phyloP scores from a whole-genome alignment of 2,888 invertebrate genomes.

The Agrotis puta region DNA sequence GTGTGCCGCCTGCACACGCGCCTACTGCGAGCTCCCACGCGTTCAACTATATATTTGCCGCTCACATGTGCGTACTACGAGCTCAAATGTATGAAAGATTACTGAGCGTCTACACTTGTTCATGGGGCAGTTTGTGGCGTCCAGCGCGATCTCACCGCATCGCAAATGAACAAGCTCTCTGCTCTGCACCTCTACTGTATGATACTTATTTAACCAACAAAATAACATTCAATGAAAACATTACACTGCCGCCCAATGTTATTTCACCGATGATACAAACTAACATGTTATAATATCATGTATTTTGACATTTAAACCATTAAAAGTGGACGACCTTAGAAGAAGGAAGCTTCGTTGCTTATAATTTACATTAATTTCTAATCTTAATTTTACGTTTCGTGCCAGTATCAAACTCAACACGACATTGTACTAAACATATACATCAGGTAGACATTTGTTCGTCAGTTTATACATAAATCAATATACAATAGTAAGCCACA shows the following conservation, averaged over 20 bases:
- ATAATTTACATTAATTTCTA: slow-evolving; percentile 49
- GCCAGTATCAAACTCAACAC: slow-evolving; percentile 43
- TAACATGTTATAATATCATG: neutral
- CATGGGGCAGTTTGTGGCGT: too few species aligned
- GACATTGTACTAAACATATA: slow-evolving; percentile 63
- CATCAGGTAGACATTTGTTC: slow-evolving; percentile 59
- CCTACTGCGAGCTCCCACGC: too few species aligned
- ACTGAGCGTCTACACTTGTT: too few species aligned
- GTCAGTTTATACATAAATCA: slow-evolving; percentile 41
- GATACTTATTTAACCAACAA: neutral
- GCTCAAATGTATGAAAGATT: too few species aligned
- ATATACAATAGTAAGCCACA: slow-evolving; percentile 37
- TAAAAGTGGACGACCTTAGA: slow-evolving; percentile 54
- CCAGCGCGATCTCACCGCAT: too few species aligned
- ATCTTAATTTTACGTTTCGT: slow-evolving; percentile 56
- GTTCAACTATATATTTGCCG: too few species aligned
- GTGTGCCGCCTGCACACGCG: too few species aligned
- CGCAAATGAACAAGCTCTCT: neutral
- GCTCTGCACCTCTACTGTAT: neutral
- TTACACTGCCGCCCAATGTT: neutral
- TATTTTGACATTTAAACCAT: slow-evolving; percentile 25
- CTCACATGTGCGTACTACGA: too few species aligned
- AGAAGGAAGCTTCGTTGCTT: slow-evolving; percentile 64
- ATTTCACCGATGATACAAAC: neutral
- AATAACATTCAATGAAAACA: neutral